These are phyloP conservation scores for Chrysocyon brachyurus DNA, from an alignment of 2,797 vertebrate genomes.

Conservation along the genomic window DNA sequence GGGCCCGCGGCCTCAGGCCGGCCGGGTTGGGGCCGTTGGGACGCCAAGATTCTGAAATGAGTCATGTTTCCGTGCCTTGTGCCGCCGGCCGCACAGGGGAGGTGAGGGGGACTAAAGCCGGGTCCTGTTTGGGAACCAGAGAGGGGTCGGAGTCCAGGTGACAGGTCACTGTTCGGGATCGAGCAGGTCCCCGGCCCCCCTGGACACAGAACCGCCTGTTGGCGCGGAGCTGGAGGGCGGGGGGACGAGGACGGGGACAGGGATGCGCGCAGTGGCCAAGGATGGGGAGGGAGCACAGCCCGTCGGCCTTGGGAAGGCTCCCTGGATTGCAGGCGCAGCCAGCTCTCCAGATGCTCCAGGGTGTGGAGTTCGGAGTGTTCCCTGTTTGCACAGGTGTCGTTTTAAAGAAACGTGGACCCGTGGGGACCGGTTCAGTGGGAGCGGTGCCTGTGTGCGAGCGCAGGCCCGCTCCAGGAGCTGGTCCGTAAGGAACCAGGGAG, in stretches of 20 bases:
- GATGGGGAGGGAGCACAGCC: not conserved
- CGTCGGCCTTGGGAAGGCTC: not conserved
- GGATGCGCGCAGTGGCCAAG: too few species aligned
- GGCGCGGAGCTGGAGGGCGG: not conserved
- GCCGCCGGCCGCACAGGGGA: not conserved
- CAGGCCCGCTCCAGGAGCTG: not conserved
- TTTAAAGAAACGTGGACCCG: not conserved
- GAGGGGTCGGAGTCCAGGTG: not conserved
- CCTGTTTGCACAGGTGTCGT: not conserved
- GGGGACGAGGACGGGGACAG: not conserved
- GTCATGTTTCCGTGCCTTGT: not conserved
- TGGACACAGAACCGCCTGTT: not conserved
- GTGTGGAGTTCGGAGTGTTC: not conserved
- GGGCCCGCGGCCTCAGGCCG: accelerated
- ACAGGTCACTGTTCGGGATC: not conserved
- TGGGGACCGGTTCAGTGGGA: not conserved
- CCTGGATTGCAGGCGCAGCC: not conserved
- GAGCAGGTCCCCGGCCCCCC: not conserved
- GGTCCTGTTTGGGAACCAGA: not conserved
- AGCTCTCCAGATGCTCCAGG: not conserved
- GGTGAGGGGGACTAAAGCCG: not conserved
- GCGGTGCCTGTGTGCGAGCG: too few species aligned
- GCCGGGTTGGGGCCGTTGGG: not conserved
- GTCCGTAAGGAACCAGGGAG: not conserved
- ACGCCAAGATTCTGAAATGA: not conserved